Conservation (phyloP, 2,113 vertebrate species). For the Vimba vimba region DNA sequence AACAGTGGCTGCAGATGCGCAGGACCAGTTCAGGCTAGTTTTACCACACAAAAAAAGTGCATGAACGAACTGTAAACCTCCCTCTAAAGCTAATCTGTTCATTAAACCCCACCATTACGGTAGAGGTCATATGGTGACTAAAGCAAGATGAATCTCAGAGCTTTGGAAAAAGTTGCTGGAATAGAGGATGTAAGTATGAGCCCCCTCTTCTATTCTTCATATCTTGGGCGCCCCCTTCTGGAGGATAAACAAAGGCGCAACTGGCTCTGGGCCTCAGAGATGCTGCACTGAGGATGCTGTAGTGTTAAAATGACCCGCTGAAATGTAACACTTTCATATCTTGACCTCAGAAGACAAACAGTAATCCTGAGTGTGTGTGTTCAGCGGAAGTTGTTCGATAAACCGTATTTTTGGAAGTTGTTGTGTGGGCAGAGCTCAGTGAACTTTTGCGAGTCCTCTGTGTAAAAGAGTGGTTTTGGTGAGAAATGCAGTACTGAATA, state of each 20-base stretch:
- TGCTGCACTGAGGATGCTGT: not conserved
- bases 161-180: constrained; percentile 99
- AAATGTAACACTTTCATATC: constrained; percentile 4
- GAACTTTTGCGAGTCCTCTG: constrained; percentile 75
- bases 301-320: not conserved
- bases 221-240: constrained; percentile 97
- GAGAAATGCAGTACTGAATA: constrained; percentile 74
- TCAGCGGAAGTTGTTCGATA: not conserved
- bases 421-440: constrained; percentile 62
- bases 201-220: constrained; percentile 96
- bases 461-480: constrained; percentile 64
- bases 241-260: constrained; percentile 98
- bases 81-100: constrained; percentile 99
- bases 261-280: constrained; percentile 68
- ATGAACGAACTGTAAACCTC: constrained; percentile 99
- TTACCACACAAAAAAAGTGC: constrained; percentile 90
- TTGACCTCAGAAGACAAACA: not conserved
- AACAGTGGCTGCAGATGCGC: constrained; percentile 16
- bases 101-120: constrained; percentile 99
- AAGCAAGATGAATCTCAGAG: constrained; percentile 99
- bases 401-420: not conserved
- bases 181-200: constrained; percentile 99
- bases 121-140: constrained; percentile 99
- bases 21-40: constrained; percentile 17
- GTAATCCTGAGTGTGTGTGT: not conserved